Evolutionary conservation across 2,113 vertebrate species (phyloP).

Genomic region (Himantopus leucocephalus): DNA sequence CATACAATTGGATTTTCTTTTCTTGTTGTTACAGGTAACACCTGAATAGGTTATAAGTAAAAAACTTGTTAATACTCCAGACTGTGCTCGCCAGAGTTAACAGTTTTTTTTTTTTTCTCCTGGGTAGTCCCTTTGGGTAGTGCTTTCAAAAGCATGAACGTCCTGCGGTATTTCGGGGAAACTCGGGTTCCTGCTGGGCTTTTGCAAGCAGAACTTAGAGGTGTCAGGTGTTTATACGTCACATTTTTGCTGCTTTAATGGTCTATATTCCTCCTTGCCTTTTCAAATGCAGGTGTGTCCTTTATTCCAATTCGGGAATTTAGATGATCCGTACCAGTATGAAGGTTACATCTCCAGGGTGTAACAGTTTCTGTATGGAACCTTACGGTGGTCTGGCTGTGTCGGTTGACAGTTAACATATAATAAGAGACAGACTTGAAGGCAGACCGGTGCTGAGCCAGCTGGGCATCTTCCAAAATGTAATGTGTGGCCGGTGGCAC

Average conservation of each 20-base stretch:
- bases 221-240: background rate
- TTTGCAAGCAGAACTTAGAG: background rate
- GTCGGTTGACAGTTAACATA: background rate
- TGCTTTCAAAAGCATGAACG: background rate
- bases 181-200: background rate
- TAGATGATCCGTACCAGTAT: background rate
- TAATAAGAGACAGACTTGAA: background rate
- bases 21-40: background rate
- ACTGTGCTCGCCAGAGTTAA: background rate
- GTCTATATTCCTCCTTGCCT: fast-evolving
- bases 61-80: background rate
- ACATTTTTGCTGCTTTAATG: background rate
- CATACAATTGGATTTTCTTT: background rate
- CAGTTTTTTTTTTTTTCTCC: background rate
- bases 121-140: background rate
- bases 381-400: background rate
- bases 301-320: background rate
- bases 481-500: background rate
- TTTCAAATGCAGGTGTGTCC: background rate
- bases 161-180: background rate
- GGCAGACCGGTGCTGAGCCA: background rate
- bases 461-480: background rate
- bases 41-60: background rate
- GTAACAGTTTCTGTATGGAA: background rate
- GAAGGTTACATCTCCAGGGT: background rate